phyloP scores from a whole-genome alignment of 2,113 vertebrate genomes.

The Pituophis catenifer region DNA sequence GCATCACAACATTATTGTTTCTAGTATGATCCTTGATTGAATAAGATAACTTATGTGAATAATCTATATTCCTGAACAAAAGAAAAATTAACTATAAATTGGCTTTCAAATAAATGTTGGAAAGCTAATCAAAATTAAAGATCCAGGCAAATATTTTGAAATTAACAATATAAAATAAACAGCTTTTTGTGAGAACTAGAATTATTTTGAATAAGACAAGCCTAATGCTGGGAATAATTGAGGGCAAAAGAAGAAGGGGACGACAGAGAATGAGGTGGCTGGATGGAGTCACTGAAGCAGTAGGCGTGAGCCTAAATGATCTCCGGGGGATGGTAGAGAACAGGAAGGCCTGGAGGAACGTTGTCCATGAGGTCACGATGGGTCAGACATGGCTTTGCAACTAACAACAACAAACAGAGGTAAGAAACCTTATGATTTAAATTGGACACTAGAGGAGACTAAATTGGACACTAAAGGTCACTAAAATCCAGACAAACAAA shows the following conservation, averaged over 20 bases:
- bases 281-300: too few species aligned
- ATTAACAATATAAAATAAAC: background rate
- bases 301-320: too few species aligned
- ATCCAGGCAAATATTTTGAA: background rate
- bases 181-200: background rate
- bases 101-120: background rate
- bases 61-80: background rate
- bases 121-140: background rate
- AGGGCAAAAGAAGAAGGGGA: too few species aligned
- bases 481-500: background rate
- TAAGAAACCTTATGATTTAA: background rate
- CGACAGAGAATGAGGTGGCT: too few species aligned
- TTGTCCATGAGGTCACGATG: too few species aligned
- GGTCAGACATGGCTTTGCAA: too few species aligned
- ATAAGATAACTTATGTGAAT: background rate
- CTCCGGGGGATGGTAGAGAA: too few species aligned
- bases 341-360: too few species aligned
- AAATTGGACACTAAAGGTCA: background rate
- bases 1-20: background rate
- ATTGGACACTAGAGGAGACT: background rate
- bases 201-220: background rate
- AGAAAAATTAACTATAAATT: background rate
- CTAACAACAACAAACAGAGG: background rate
- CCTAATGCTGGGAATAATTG: too few species aligned
- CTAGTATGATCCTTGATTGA: background rate